Percentiles rank a stretch among this genome's conserved stretches.
phyloP scores from a whole-genome alignment of 23 tunicate genomes.

The Diplosoma virens region DNA sequence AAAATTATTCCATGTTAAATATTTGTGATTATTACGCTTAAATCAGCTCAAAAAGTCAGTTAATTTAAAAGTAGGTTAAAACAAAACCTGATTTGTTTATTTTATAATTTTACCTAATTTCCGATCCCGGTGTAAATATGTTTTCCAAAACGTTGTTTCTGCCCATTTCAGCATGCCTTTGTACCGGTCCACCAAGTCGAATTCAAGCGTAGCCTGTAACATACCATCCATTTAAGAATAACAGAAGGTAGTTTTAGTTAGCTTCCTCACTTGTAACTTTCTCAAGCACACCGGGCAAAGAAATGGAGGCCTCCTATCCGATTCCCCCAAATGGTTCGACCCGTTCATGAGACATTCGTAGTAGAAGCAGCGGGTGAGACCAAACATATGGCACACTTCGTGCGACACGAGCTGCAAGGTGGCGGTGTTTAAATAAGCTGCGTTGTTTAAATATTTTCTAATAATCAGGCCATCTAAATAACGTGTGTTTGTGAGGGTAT shows the following conservation, averaged over 20 bases:
- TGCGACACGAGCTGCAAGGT: slow-evolving; percentile 79
- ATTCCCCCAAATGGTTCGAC: slow-evolving; percentile 77
- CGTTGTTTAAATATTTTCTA: too few relatives aligned
- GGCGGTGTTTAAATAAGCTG: too few relatives aligned
- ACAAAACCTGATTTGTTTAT: too few relatives aligned
- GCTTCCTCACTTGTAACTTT: slow-evolving; percentile 54
- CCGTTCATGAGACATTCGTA: slow-evolving; percentile 84
- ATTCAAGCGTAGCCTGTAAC: slow-evolving; percentile 50
- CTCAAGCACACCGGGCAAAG: slow-evolving; percentile 83
- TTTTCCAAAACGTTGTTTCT: slow-evolving; percentile 32
- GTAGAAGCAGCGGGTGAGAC: slow-evolving; percentile 76
- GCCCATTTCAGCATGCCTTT: slow-evolving; percentile 52
- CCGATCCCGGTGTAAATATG: neutral
- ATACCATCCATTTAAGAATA: neutral
- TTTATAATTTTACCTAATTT: neutral
- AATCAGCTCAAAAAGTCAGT: too few relatives aligned
- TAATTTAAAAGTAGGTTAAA: too few relatives aligned
- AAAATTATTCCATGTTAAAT: too few relatives aligned
- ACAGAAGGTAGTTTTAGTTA: neutral
- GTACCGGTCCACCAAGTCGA: slow-evolving; percentile 59
- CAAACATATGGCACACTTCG: slow-evolving; percentile 89
- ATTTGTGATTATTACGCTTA: too few relatives aligned
- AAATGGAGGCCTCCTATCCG: slow-evolving; percentile 68
- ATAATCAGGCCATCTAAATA: too few relatives aligned
- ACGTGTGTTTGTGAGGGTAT: too few relatives aligned